Base-by-base conservation (phyloP, 2,113 vertebrate species). In the Eolophus roseicapilla region DNA sequence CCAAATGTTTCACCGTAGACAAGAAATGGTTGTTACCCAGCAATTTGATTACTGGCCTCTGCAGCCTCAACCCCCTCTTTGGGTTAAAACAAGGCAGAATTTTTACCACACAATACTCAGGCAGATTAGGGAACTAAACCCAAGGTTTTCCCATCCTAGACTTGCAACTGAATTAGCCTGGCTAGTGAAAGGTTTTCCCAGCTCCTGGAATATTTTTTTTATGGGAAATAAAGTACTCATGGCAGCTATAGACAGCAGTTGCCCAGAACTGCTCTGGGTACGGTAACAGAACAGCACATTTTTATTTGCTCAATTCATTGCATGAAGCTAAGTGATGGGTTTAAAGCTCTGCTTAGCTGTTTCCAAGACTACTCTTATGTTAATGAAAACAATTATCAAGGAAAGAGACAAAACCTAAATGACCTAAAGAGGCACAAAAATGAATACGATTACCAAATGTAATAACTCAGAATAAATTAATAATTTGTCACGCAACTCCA, bases 291-390 rank as follows among this genome's bases (percentile, higher is more conserved):
- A 10, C 29, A 57, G 35, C 9, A 8, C 78, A 64, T 91, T 87
- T 92, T 92, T 8, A 46, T 41, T 85, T 76, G 39, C 44, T 79
- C 70, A 87, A 57, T 35, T 68, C 81, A 69, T 64, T 76, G 65
- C 57, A 57, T 47, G 27, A 75, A 89, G 41, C 37, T 62, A 49
- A 59, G 52, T 44, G 55, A 65, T 41, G 49, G 47, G 17, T 55
- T 69, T 18, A 79, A 96, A 77, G 4, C 70, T 82, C 82, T 88
- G 39, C 57, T 82, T 57, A 76, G 63, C 57, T 86, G 88, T 94
- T 94, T 96, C 93, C 67, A 91, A 89, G 94, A 74, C 94, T 95
- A 91, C 84, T 53, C 53, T 15, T 89, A 25, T 82, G 59, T 87
- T 91, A 82, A 91, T 63, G 31, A 82, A 96, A 94, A 91, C 29